Conservation (phyloP, 30 jellyfish, hydroid and myxozoan species). For the Sanderia malayensis region DNA sequence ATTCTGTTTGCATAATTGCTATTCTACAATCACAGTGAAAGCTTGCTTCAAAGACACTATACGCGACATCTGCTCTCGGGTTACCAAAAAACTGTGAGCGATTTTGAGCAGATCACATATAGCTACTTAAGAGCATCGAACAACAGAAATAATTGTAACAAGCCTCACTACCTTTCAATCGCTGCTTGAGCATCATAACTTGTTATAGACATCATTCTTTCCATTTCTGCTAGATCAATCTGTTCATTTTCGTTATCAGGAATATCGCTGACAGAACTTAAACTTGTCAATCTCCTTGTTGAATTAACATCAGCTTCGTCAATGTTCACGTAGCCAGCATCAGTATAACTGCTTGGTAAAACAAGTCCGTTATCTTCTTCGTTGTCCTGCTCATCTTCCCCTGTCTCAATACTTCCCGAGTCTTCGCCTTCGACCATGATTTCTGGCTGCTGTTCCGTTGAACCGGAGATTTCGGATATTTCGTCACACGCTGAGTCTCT, state of each 20-base stretch:
- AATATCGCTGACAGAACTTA: slow-evolving; percentile 75
- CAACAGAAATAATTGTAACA: too few species aligned
- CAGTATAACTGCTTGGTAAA: slow-evolving; percentile 91
- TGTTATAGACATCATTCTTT: slow-evolving; percentile 70
- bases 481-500: slow-evolving; percentile 58
- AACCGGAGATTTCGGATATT: slow-evolving; percentile 18
- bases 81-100: too few species aligned
- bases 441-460: slow-evolving; percentile 37
- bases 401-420: slow-evolving; percentile 26
- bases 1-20: too few species aligned
- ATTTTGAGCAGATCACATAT: too few species aligned
- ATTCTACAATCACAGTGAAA: too few species aligned
- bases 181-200: slow-evolving; percentile 84
- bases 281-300: slow-evolving; percentile 39
- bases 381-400: slow-evolving; percentile 48
- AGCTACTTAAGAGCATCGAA: too few species aligned
- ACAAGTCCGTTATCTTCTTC: slow-evolving; percentile 73
- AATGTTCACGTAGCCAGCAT: slow-evolving; percentile 76
- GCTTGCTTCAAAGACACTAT: too few species aligned
- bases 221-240: slow-evolving; percentile 66
- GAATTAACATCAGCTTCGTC: slow-evolving; percentile 52
- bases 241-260: slow-evolving; percentile 73
- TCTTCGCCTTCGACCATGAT: slow-evolving; percentile 7
- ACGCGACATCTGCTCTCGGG: too few species aligned
- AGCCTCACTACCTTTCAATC: too few species aligned